Evolutionary conservation across 2,888 invertebrate species (phyloP).

Genomic region (Drosophila nr. medialis): DNA sequence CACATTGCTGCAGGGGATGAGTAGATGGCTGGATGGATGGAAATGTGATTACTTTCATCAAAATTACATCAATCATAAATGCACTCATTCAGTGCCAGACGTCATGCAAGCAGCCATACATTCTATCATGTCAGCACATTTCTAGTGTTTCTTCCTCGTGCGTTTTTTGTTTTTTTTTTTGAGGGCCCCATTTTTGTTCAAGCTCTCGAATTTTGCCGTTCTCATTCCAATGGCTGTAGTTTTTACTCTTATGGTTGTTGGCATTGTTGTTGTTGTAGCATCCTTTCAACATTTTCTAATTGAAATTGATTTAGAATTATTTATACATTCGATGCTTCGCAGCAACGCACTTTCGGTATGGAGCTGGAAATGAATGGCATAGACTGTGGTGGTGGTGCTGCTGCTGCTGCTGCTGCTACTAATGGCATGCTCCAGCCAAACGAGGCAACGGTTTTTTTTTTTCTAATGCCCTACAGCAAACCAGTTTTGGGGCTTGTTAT

Average conservation of each 20-base stretch:
- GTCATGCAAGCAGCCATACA: slow-evolving; percentile 32
- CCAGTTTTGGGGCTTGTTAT: background rate
- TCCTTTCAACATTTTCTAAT: slow-evolving; percentile 74
- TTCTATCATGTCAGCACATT: slow-evolving; percentile 68
- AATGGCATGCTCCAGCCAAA: slow-evolving; percentile 26
- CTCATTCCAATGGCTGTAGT: slow-evolving; percentile 5
- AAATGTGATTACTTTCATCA: slow-evolving; percentile 72
- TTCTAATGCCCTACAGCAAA: slow-evolving; percentile 10
- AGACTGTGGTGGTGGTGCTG: background rate
- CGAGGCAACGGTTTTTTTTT: slow-evolving; percentile 5
- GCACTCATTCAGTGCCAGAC: slow-evolving; percentile 67
- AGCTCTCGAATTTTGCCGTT: slow-evolving; percentile 13
- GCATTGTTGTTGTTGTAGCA: slow-evolving; percentile 37
- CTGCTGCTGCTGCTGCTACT: slow-evolving; percentile 19
- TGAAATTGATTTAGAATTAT: slow-evolving; percentile 76
- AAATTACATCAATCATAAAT: slow-evolving; percentile 79
- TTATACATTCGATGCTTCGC: slow-evolving; percentile 49
- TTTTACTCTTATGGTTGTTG: background rate
- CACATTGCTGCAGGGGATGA: slow-evolving; percentile 22
- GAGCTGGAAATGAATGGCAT: background rate
- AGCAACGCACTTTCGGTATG: background rate
- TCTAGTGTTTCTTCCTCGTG: slow-evolving; percentile 61
- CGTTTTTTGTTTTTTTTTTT: slow-evolving; percentile 14
- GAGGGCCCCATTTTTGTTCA: slow-evolving; percentile 14
- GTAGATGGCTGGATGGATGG: slow-evolving; percentile 20